phyloP scores from a whole-genome alignment of 2,797 vertebrate genomes.

The Coranthus polyacanthus region DNA sequence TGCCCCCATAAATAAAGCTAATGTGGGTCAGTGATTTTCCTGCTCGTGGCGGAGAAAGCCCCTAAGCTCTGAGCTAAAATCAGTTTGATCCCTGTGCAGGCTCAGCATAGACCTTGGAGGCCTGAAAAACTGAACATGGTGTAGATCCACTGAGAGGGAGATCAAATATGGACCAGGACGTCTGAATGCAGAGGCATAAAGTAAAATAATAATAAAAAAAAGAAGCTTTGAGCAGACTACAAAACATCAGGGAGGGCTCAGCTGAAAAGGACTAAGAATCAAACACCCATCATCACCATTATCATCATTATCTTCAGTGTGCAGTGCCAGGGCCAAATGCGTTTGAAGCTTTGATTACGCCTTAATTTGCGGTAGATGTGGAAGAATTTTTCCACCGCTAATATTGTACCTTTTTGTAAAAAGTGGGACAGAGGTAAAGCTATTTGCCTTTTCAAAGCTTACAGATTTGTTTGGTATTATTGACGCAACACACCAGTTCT shows the following conservation, averaged over 20 bases:
- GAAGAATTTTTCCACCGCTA: neutral
- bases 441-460: constrained; percentile 17
- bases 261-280: constrained; percentile 9
- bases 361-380: neutral
- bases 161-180: constrained; percentile 14
- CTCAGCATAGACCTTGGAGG: constrained; percentile 19
- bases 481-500: constrained; percentile 18
- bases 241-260: constrained; percentile 1
- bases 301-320: constrained; percentile 22
- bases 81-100: constrained; percentile 39
- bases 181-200: constrained; percentile 16
- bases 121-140: constrained; percentile 39
- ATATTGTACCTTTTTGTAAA: neutral
- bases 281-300: neutral
- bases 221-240: no score
- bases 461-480: constrained; percentile 30
- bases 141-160: constrained; percentile 9
- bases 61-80: constrained; percentile 46
- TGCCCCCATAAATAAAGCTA: constrained; percentile 49
- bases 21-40: constrained; percentile 69
- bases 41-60: constrained; percentile 42
- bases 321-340: neutral
- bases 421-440: neutral
- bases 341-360: neutral
- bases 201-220: no score